Percentiles rank a stretch among this genome's conserved stretches.
phyloP scores from a whole-genome alignment of 2,888 invertebrate genomes.

The Diadromus collaris region DNA sequence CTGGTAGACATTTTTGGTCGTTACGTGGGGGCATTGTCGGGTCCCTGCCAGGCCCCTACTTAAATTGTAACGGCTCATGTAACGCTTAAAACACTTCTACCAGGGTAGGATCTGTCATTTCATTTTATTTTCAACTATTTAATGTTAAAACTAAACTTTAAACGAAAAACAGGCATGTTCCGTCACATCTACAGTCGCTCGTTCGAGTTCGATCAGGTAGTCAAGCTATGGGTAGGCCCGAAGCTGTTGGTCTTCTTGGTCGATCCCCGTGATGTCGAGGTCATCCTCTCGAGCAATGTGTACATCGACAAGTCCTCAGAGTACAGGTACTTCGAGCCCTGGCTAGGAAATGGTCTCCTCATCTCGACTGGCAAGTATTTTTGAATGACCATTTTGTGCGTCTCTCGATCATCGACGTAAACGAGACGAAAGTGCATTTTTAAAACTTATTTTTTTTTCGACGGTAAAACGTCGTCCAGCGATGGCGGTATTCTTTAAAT shows the following conservation, averaged over 20 bases:
- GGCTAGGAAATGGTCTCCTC: slow-evolving; percentile 91
- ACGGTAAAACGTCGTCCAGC: no score
- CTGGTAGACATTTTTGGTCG: background rate
- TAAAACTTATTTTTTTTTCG: no score
- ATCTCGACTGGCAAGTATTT: slow-evolving; percentile 86
- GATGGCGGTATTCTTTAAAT: no score
- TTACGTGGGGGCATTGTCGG: background rate
- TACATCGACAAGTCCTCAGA: slow-evolving; percentile 91
- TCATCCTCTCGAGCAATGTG: slow-evolving; percentile 89
- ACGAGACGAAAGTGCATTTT: no score
- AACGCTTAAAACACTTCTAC: background rate
- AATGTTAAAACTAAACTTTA: background rate
- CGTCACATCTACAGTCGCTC: slow-evolving; percentile 83
- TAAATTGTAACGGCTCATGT: background rate
- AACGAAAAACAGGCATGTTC: slow-evolving; percentile 85
- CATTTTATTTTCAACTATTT: background rate
- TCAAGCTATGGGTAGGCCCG: slow-evolving; percentile 89
- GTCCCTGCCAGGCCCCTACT: background rate
- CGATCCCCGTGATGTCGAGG: slow-evolving; percentile 89
- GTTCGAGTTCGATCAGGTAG: slow-evolving; percentile 82
- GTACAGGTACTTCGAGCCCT: slow-evolving; percentile 91
- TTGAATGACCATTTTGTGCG: background rate
- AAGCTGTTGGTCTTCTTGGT: slow-evolving; percentile 87
- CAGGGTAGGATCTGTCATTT: background rate
- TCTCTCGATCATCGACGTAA: background rate